These are phyloP conservation scores for Cryptoprocta ferox DNA, from an alignment of 2,797 vertebrate species.

Conservation along the genomic window DNA sequence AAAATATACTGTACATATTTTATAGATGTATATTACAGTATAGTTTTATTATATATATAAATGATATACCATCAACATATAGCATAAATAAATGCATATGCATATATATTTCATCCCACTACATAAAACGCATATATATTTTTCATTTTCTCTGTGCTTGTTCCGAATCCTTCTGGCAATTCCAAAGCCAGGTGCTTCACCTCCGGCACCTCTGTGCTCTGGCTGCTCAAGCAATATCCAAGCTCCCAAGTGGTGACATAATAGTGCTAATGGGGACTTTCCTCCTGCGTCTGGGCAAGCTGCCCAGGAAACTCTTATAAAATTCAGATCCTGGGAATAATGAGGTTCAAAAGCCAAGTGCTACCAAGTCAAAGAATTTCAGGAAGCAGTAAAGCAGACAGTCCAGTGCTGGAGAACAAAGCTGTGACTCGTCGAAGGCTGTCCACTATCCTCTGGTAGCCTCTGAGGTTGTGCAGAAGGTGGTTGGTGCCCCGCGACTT, in stretches of 20 bases:
- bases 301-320: slow-evolving; percentile 19
- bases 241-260: not conserved
- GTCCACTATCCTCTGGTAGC: accelerated
- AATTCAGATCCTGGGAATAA: slow-evolving; percentile 13
- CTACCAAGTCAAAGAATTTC: not conserved
- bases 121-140: not conserved
- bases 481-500: not conserved
- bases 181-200: not conserved
- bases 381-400: not conserved
- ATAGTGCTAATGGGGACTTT: not conserved
- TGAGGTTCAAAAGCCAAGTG: not conserved
- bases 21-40: not conserved
- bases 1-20: too few species aligned
- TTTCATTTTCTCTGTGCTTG: not conserved
- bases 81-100: not conserved
- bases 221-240: not conserved
- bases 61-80: not conserved
- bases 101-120: not conserved
- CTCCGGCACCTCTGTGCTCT: not conserved
- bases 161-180: not conserved
- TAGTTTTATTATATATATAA: not conserved
- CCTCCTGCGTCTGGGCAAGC: not conserved
- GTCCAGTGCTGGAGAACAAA: not conserved
- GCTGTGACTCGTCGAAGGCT: not conserved
- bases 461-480: not conserved